Evolutionary conservation across 1,140 invertebrate species (phyloP).

Genomic region (Planococcus citri): DNA sequence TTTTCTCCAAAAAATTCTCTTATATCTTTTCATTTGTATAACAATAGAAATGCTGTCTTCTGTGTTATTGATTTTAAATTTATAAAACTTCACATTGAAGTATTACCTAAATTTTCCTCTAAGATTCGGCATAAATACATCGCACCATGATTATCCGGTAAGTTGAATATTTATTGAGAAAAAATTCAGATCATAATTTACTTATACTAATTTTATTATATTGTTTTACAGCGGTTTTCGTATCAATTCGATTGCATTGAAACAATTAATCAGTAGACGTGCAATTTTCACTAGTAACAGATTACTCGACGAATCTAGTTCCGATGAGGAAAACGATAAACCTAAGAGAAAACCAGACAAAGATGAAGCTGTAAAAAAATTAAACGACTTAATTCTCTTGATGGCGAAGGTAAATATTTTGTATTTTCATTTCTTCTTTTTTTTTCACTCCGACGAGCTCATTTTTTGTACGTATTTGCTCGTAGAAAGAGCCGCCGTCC

Average conservation of each 20-base stretch:
- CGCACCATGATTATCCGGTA: too few species aligned
- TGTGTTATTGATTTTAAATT: too few species aligned
- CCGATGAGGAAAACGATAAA: background rate
- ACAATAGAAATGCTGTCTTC: too few species aligned
- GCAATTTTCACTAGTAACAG: background rate
- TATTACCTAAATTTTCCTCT: too few species aligned
- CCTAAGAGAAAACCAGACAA: background rate
- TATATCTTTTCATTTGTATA: too few species aligned
- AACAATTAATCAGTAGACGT: background rate
- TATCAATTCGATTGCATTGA: background rate
- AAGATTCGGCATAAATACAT: too few species aligned
- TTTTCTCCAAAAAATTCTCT: too few species aligned
- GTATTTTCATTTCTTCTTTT: background rate
- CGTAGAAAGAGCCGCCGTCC: background rate
- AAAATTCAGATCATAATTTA: too few species aligned
- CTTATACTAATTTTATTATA: too few species aligned
- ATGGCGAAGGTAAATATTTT: slow-evolving; percentile 16
- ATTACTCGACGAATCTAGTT: slow-evolving; percentile 13
- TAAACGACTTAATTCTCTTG: slow-evolving; percentile 16
- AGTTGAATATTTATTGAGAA: too few species aligned
- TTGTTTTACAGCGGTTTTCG: too few species aligned
- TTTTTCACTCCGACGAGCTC: background rate
- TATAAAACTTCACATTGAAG: too few species aligned
- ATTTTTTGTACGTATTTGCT: background rate
- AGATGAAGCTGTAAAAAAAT: slow-evolving; percentile 17